phyloP scores from a whole-genome alignment of 2,888 invertebrate genomes.

The Linyphia triangularis region DNA sequence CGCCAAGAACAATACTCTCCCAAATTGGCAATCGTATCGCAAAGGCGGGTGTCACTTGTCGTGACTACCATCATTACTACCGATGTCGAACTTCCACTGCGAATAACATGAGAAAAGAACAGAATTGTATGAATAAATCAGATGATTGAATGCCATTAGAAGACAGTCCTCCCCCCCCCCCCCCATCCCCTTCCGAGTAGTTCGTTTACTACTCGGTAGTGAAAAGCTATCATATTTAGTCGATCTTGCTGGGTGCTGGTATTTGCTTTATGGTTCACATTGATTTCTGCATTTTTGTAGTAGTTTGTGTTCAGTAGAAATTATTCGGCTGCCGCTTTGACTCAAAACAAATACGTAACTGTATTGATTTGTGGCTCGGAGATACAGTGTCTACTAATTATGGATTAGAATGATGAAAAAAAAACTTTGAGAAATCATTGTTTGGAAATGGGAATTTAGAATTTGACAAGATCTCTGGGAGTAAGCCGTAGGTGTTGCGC shows the following conservation, averaged over 20 bases:
- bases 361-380: no score
- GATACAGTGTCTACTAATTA: no score
- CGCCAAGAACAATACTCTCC: background rate
- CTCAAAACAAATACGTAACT: no score
- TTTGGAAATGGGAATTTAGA: no score
- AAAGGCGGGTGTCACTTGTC: constrained; percentile 26
- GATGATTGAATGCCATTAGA: constrained; percentile 72
- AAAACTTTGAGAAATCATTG: no score
- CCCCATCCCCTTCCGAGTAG: background rate
- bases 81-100: constrained; percentile 50
- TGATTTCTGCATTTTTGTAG: background rate
- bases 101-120: constrained; percentile 38
- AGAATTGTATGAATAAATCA: constrained; percentile 67
- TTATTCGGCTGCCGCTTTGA: background rate
- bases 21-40: constrained; percentile 20
- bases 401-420: no score
- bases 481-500: no score
- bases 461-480: no score
- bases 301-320: background rate
- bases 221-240: background rate
- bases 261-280: background rate
- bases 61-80: constrained; percentile 66
- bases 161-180: background rate
- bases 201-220: background rate
- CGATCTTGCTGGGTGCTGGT: background rate